These are phyloP conservation scores for Petromus typicus DNA, from an alignment of 2,113 vertebrate species.

Conservation along the genomic window DNA sequence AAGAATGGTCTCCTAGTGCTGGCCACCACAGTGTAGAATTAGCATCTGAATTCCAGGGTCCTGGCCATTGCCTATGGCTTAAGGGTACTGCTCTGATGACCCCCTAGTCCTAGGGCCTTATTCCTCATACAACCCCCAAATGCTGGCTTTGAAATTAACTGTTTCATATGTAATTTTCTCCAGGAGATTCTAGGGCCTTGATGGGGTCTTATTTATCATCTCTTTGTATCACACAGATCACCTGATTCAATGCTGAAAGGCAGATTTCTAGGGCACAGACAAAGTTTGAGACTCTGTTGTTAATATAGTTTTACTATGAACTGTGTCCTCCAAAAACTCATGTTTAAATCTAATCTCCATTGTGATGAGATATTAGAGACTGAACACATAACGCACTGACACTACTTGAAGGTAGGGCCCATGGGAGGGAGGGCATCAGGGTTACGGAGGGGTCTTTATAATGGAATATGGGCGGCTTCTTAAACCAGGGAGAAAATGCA, in stretches of 20 bases:
- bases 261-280: background rate
- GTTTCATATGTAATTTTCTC: background rate
- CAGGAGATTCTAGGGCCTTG: background rate
- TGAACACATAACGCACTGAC: background rate
- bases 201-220: background rate
- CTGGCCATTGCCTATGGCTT: background rate
- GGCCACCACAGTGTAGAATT: background rate
- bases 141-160: background rate
- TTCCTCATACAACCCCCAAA: fast-evolving
- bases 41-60: background rate
- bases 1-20: background rate
- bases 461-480: too few relatives aligned
- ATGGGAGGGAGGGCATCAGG: background rate
- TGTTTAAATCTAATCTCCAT: background rate
- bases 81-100: background rate
- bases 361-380: background rate
- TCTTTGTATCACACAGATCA: background rate
- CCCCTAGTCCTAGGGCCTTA: background rate
- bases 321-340: background rate
- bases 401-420: background rate
- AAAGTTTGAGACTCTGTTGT: background rate
- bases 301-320: background rate
- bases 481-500: background rate
- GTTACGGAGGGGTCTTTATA: background rate
- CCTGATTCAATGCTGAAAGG: background rate